A percentile compares a stretch with the other conserved stretches of the same genome.
phyloP scores from a whole-genome alignment of 2,113 vertebrate genomes.

The Cettia cetti region DNA sequence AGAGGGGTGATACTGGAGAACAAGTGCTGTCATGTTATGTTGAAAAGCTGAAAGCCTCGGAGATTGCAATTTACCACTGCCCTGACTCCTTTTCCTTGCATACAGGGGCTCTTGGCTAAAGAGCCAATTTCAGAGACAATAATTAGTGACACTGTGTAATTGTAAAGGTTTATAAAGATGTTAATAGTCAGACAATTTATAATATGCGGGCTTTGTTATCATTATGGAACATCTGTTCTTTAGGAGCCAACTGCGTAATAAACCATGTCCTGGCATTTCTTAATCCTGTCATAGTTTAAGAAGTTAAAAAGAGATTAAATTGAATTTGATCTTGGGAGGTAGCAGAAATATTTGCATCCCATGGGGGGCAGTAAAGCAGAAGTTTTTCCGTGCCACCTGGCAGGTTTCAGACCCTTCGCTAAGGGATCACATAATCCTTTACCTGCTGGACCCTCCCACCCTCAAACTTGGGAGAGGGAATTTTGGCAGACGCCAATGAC shows the following conservation, averaged over 20 bases:
- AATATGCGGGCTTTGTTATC: not conserved
- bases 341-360: not conserved
- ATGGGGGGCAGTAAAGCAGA: not conserved
- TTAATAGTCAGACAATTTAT: not conserved
- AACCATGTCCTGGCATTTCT: not conserved
- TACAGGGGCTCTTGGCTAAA: not conserved
- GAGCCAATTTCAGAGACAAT: not conserved
- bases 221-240: not conserved
- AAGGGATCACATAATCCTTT: not conserved
- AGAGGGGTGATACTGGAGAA: not conserved
- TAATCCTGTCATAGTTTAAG: not conserved
- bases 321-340: not conserved
- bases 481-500: not conserved
- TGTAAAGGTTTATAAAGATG: not conserved
- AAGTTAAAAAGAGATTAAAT: not conserved
- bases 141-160: not conserved
- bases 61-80: not conserved
- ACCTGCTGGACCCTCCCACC: not conserved
- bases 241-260: not conserved
- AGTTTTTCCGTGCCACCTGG: not conserved
- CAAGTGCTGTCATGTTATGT: not conserved
- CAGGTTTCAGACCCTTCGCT: not conserved
- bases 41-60: not conserved
- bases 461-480: not conserved
- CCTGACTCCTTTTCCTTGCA: not conserved